Evolutionary conservation across 2,888 invertebrate species (phyloP).

Genomic region (Drosophila colorata): DNA sequence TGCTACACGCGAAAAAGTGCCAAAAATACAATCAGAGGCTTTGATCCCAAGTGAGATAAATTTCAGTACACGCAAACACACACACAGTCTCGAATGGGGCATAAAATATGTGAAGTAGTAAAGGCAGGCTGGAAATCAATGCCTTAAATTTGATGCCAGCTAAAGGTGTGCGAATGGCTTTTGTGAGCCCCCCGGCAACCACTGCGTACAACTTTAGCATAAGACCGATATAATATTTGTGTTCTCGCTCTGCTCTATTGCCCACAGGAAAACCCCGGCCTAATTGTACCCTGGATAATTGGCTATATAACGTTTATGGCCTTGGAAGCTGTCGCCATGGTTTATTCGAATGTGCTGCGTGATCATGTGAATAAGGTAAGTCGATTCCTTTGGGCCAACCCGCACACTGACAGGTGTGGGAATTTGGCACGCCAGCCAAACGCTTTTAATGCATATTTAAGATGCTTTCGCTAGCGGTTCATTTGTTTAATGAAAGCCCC

Average conservation of each 20-base stretch:
- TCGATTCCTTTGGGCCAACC: constrained; percentile 23
- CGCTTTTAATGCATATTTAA: constrained; percentile 67
- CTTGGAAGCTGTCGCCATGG: constrained; percentile 92
- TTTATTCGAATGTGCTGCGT: constrained; percentile 92
- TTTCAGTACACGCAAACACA: constrained; percentile 42
- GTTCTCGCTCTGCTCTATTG: constrained; percentile 22
- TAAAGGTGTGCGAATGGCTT: constrained; percentile 53
- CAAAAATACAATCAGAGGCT: constrained; percentile 68
- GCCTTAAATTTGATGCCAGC: constrained; percentile 48
- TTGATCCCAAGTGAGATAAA: constrained; percentile 59
- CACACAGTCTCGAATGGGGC: constrained; percentile 25
- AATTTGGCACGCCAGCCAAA: constrained; percentile 19
- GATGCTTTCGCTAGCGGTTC: constrained; percentile 33
- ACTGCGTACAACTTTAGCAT: not conserved
- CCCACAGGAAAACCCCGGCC: constrained; percentile 89
- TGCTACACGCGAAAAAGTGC: constrained; percentile 37
- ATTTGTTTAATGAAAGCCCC: constrained; percentile 68
- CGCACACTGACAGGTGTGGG: constrained; percentile 9
- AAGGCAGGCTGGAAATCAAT: constrained; percentile 57
- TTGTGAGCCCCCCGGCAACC: constrained; percentile 4
- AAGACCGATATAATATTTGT: constrained; percentile 40
- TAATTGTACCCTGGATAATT: constrained; percentile 92
- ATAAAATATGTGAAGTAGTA: constrained; percentile 52
- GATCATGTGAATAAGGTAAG: constrained; percentile 93
- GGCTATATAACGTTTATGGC: constrained; percentile 93